Percentiles rank a stretch among this genome's conserved stretches.
Evolutionary conservation across 2,888 invertebrate species (phyloP).

Genomic region (Oscheius onirici): DNA sequence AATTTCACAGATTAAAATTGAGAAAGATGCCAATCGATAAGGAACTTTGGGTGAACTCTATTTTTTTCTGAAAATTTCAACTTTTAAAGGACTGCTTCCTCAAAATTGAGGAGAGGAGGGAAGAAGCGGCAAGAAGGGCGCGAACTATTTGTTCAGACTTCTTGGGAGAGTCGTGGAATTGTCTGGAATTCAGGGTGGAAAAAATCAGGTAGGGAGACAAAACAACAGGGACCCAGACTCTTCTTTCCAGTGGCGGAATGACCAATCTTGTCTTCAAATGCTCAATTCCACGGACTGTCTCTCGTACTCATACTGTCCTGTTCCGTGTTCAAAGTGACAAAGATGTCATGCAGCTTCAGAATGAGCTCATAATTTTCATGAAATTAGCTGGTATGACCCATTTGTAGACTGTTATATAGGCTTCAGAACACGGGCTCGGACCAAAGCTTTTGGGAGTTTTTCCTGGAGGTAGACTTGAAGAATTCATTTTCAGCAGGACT

Average conservation of each 20-base stretch:
- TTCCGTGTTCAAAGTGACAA: conserved; percentile 23
- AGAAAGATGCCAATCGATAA: conserved; percentile 13
- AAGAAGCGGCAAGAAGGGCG: neutral
- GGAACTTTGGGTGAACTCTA: conserved; percentile 9
- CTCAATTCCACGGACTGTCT: neutral
- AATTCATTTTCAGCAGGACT: conserved; percentile 13
- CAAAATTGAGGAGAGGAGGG: neutral
- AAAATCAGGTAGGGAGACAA: conserved; percentile 12
- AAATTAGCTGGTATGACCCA: conserved; percentile 12
- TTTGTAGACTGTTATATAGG: too few relatives aligned
- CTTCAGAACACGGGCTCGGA: conserved; percentile 4
- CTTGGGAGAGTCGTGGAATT: conserved; percentile 12
- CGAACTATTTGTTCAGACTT: conserved; percentile 2
- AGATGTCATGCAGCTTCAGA: conserved; percentile 25
- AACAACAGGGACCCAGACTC: too few relatives aligned
- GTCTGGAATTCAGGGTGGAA: neutral
- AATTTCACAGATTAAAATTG: too few relatives aligned
- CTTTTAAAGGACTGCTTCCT: conserved; percentile 2
- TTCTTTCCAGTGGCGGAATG: conserved; percentile 29
- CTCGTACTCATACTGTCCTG: neutral
- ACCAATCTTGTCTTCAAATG: conserved; percentile 27
- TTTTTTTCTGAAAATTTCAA: too few relatives aligned
- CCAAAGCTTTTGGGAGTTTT: conserved; percentile 25
- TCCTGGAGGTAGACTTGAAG: conserved; percentile 24
- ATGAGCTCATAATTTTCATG: conserved; percentile 10